Evolutionary conservation across 2,797 vertebrate genomes (phyloP).

Genomic region (Calcarius lapponicus): DNA sequence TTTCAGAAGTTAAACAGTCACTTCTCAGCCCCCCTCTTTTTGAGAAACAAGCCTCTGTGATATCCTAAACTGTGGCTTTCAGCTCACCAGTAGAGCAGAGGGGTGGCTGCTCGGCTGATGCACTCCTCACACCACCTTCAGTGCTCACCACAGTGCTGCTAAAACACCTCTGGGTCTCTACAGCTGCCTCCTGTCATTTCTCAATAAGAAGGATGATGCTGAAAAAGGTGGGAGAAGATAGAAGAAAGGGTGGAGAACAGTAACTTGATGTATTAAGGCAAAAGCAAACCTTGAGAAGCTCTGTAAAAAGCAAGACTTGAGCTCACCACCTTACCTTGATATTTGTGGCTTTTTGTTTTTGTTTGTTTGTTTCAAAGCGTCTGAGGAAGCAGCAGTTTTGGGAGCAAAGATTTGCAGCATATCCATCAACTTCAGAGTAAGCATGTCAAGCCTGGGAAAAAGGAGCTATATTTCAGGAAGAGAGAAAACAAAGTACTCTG

Average conservation of each 20-base stretch:
- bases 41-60: background rate
- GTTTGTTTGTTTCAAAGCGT: background rate
- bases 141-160: background rate
- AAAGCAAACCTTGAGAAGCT: background rate
- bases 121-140: background rate
- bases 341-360: background rate
- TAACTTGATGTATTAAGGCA: background rate
- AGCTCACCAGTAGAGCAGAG: background rate
- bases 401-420: slow-evolving; percentile 42
- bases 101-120: background rate
- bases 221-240: background rate
- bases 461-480: slow-evolving; percentile 61
- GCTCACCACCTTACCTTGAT: background rate
- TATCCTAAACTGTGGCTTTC: background rate
- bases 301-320: background rate
- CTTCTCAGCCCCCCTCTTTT: background rate
- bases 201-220: background rate
- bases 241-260: background rate
- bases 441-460: slow-evolving; percentile 21
- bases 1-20: background rate
- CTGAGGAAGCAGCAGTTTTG: slow-evolving; percentile 2
- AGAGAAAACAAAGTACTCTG: slow-evolving; percentile 55
- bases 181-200: background rate
- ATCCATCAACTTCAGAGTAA: slow-evolving; percentile 57
- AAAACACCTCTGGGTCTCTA: background rate